Base-by-base conservation (phyloP, 2,113 vertebrate genomes). In the Neolamprologus toae region DNA sequence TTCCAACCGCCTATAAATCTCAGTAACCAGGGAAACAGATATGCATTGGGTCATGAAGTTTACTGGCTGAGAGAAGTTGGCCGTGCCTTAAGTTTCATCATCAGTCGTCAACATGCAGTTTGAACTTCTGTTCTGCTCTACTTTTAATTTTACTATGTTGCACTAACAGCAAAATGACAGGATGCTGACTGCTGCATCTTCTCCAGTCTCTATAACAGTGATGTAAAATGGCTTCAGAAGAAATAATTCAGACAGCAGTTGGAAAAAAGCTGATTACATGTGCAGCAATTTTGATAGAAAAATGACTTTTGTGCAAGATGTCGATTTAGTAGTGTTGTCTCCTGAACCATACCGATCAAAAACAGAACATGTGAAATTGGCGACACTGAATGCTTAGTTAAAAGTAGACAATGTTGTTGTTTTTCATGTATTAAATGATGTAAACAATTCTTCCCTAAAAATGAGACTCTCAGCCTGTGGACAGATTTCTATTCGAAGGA, bases 1-100 rank as follows among this genome's bases (percentile, higher is more conserved):
- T 71, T 86, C 87, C 84, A 90, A 6, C 79, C 54, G 73, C 33
- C 42, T 54, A 49, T 71, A 47, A 89, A 83, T 59, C 86, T 49
- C 19, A 9, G 80, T 91, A 84, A 86, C 85, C 85, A 88, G 14
- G 57, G 83, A 89, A 89, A 92, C 81, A 4, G 57, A n/a, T 49
- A 40, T 4, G 54, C 0, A 49, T 49, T 2, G 5, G 40, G 51
- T 87, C 33, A 81, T 45, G 53, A 86, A 57, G 63, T 83, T 81
- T 49, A 61, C 47, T 16, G 9, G n/a, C 55, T 68, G 28, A 26
- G 66, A 55, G 49, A 86, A 57, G 66, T 68, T 33, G 40, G 57
- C n/a, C 3, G 10, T 13, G 14, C 9, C 12, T 61, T 23, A 71
- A 81, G 53, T 47, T 61, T 82, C 9, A 5, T 40, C 23, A 26